Evolutionary conservation across 2,888 invertebrate species (phyloP).

Genomic region (Sinopyrophorus schimmeli): DNA sequence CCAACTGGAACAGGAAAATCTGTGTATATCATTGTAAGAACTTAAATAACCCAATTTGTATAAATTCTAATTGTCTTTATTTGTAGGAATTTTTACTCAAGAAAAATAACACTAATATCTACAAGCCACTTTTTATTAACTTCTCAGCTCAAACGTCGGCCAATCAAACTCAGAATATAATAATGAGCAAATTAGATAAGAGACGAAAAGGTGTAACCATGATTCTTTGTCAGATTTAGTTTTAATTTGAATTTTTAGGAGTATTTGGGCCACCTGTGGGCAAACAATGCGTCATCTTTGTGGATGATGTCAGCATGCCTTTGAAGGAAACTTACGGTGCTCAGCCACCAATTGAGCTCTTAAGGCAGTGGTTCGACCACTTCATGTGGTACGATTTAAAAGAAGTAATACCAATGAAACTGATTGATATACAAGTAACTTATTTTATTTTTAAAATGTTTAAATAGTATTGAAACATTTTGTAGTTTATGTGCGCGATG

Average conservation of each 20-base stretch:
- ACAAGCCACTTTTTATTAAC: conserved; percentile 84
- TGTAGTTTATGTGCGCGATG: conserved; percentile 85
- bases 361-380: conserved; percentile 90
- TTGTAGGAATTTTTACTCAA: conserved; percentile 81
- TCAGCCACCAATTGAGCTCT: conserved; percentile 90
- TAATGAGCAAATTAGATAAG: conserved; percentile 92
- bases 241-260: conserved; percentile 56
- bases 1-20: conserved; percentile 97
- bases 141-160: conserved; percentile 95
- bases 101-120: conserved; percentile 75
- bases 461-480: conserved; percentile 30
- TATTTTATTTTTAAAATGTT: conserved; percentile 2
- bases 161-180: conserved; percentile 91
- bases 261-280: conserved; percentile 92
- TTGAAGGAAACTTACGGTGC: conserved; percentile 87
- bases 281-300: conserved; percentile 86
- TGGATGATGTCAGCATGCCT: conserved; percentile 97
- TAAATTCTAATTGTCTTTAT: conserved; percentile 34
- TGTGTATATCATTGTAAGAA: conserved; percentile 75
- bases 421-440: conserved; percentile 82
- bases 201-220: conserved; percentile 73
- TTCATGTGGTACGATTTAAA: conserved; percentile 88
- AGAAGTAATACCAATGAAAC: conserved; percentile 73
- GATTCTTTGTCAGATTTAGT: background rate
- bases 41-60: background rate